Percentiles rank a stretch among this genome's conserved stretches.
These are phyloP conservation scores for Genyomyrus donnyi DNA, from an alignment of 2,113 vertebrate species.

Conservation along the genomic window DNA sequence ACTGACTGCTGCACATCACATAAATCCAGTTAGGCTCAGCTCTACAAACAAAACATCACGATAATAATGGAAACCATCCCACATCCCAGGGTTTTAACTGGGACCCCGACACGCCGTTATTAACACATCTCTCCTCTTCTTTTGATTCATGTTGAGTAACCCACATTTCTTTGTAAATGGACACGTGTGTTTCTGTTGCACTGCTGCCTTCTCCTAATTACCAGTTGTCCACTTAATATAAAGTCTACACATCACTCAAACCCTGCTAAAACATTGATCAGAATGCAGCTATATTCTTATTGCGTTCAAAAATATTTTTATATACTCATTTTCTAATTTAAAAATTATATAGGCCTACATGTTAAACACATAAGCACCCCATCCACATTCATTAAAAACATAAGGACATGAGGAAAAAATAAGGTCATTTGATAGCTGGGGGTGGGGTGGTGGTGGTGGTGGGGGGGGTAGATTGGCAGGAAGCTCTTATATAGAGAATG, in stretches of 20 bases:
- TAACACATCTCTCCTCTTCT: background rate
- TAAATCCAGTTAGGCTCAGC: background rate
- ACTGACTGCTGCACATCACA: background rate
- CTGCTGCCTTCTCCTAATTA: background rate
- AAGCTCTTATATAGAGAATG: slow-evolving; percentile 44
- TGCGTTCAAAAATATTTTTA: background rate
- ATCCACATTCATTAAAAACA: background rate
- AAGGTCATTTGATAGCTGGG: slow-evolving; percentile 46
- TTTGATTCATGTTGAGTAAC: background rate
- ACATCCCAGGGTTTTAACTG: background rate
- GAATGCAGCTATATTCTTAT: background rate
- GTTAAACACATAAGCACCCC: background rate
- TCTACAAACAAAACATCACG: background rate
- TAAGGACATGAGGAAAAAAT: background rate
- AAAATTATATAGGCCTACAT: background rate
- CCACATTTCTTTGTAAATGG: background rate
- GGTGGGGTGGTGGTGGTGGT: slow-evolving; percentile 24
- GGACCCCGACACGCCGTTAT: background rate
- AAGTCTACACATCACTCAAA: background rate
- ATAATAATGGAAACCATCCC: background rate
- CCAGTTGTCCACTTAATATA: background rate
- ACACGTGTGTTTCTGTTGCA: background rate
- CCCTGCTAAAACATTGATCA: background rate
- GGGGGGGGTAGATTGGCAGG: slow-evolving; percentile 47
- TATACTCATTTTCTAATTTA: background rate